Conservation (phyloP, 2,888 invertebrate species). For the Euspilapteryx auroguttella region DNA sequence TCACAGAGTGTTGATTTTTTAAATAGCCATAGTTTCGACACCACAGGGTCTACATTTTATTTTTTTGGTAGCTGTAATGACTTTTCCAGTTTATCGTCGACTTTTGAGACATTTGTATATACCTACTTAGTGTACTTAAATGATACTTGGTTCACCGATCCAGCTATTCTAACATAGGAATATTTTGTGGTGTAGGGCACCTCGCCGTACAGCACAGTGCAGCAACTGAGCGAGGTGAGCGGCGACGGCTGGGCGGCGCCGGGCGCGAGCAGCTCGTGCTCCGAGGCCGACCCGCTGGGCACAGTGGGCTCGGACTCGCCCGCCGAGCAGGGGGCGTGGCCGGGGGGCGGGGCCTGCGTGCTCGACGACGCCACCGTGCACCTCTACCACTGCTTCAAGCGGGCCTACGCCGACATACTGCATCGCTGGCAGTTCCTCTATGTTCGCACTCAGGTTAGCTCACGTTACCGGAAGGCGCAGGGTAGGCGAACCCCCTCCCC, state of each 20-base stretch:
- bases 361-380: conserved; percentile 46
- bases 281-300: conserved; percentile 77
- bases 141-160: no score
- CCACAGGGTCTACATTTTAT: no score
- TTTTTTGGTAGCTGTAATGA: no score
- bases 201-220: conserved; percentile 90
- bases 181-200: no score
- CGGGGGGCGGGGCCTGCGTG: conserved; percentile 25
- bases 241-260: conserved; percentile 78
- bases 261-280: conserved; percentile 81
- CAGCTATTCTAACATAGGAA: no score
- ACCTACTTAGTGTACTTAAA: no score
- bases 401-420: conserved; percentile 86
- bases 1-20: no score
- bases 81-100: no score
- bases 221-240: conserved; percentile 71
- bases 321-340: conserved; percentile 20
- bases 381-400: conserved; percentile 82
- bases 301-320: conserved; percentile 28
- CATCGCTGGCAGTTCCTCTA: conserved; percentile 83
- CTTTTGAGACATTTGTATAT: no score
- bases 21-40: no score
- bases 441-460: conserved; percentile 72
- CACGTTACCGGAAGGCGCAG: not conserved
- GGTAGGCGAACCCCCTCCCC: not conserved